Percentiles rank a stretch among this genome's conserved stretches.
These are phyloP conservation scores for Noctua comes DNA, from an alignment of 2,888 invertebrate species.

Conservation along the genomic window DNA sequence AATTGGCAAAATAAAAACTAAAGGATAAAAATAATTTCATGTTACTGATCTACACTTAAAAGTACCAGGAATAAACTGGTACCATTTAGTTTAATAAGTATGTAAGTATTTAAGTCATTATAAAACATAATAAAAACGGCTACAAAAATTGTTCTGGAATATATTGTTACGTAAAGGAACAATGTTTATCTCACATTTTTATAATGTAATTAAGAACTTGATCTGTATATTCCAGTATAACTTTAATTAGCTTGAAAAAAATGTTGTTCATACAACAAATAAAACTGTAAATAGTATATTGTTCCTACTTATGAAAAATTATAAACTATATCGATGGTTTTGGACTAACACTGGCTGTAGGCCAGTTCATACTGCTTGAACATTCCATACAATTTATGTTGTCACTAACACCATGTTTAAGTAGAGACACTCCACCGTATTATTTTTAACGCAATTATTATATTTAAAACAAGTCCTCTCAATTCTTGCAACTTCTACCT, in stretches of 20 bases:
- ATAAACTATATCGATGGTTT: slow-evolving; percentile 52
- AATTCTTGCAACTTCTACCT: slow-evolving; percentile 52
- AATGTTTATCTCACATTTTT: background rate
- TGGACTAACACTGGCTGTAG: slow-evolving; percentile 47
- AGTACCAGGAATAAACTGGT: slow-evolving; percentile 37
- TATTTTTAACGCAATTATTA: slow-evolving; percentile 47
- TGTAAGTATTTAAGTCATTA: slow-evolving; percentile 47
- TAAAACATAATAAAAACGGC: slow-evolving; percentile 46
- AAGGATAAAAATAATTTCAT: slow-evolving; percentile 9
- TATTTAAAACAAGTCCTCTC: slow-evolving; percentile 63
- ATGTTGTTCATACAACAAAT: slow-evolving; percentile 44
- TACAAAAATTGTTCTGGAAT: slow-evolving; percentile 27
- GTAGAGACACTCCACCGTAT: slow-evolving; percentile 64
- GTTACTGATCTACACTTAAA: slow-evolving; percentile 11
- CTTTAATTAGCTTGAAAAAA: slow-evolving; percentile 41
- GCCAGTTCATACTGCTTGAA: slow-evolving; percentile 64
- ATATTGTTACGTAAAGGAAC: slow-evolving; percentile 4
- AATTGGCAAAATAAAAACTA: slow-evolving; percentile 10
- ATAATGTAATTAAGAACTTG: background rate
- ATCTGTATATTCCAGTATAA: slow-evolving; percentile 34
- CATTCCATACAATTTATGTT: slow-evolving; percentile 64
- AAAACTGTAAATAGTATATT: slow-evolving; percentile 63
- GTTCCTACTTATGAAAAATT: slow-evolving; percentile 63
- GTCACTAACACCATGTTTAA: slow-evolving; percentile 65
- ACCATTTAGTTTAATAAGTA: slow-evolving; percentile 39